Conservation (phyloP, 2,113 vertebrate genomes). For the Genyomyrus donnyi region DNA sequence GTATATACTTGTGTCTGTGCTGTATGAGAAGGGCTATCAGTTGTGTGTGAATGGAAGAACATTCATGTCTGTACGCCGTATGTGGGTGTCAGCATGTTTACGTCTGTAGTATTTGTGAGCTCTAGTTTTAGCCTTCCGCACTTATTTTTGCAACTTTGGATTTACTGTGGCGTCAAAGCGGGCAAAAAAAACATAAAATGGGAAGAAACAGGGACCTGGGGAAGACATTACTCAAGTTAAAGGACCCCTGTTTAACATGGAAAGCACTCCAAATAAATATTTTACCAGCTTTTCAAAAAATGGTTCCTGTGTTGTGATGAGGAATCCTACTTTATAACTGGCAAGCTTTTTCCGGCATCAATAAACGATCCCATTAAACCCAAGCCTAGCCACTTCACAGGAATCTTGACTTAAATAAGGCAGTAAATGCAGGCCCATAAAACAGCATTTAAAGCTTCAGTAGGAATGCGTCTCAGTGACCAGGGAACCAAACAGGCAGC, state of each 20-base stretch:
- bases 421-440: neutral
- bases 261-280: slow-evolving; percentile 8
- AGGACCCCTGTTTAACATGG: neutral
- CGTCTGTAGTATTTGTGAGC: neutral
- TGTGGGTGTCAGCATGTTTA: neutral
- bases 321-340: slow-evolving; percentile 1
- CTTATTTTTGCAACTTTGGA: neutral
- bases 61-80: neutral
- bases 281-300: slow-evolving; percentile 4
- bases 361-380: neutral
- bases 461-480: neutral
- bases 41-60: neutral
- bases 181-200: neutral
- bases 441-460: neutral
- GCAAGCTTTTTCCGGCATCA: neutral
- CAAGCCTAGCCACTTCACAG: neutral
- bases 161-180: neutral
- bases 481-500: neutral
- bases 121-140: neutral
- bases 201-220: neutral
- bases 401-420: neutral
- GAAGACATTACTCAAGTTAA: neutral
- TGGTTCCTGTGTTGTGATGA: neutral
- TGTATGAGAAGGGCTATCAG: neutral
- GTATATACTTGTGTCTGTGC: neutral